Percentiles rank a stretch among this genome's conserved stretches.
Evolutionary conservation across 2,797 vertebrate genomes (phyloP).

Genomic region (Ibycter americanus): DNA sequence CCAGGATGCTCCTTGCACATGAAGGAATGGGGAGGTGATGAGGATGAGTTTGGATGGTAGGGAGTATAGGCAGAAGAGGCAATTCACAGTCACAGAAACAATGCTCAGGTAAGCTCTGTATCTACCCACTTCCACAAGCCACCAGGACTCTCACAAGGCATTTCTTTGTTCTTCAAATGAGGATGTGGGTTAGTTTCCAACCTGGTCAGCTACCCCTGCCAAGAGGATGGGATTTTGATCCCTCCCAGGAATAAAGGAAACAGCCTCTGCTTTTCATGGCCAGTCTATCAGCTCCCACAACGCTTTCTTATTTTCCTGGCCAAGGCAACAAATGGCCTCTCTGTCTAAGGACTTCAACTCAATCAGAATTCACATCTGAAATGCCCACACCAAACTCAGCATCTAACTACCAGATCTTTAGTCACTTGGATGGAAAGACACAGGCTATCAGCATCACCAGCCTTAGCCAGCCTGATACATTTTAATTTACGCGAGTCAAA

Average conservation of each 20-base stretch:
- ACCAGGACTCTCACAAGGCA: neutral
- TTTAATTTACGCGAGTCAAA: neutral
- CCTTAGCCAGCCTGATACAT: slow-evolving; percentile 1
- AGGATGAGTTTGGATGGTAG: neutral
- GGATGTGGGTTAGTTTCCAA: neutral
- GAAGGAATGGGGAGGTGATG: neutral
- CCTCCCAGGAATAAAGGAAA: neutral
- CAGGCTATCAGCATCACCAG: neutral
- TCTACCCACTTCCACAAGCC: neutral
- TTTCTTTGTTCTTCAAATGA: neutral
- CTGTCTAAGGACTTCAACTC: neutral
- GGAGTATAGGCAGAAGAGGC: neutral
- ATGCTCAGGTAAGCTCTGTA: neutral
- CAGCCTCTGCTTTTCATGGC: neutral
- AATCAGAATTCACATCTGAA: neutral
- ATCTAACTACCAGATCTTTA: neutral
- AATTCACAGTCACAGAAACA: neutral
- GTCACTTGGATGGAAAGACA: neutral
- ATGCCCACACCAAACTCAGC: neutral
- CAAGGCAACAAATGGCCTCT: neutral
- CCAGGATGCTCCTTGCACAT: neutral
- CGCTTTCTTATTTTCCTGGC: neutral
- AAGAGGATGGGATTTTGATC: neutral
- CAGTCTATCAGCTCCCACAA: neutral
- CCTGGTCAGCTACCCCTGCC: neutral